Base-by-base conservation (phyloP, 2,113 vertebrate species). In the Sapajus apella region DNA sequence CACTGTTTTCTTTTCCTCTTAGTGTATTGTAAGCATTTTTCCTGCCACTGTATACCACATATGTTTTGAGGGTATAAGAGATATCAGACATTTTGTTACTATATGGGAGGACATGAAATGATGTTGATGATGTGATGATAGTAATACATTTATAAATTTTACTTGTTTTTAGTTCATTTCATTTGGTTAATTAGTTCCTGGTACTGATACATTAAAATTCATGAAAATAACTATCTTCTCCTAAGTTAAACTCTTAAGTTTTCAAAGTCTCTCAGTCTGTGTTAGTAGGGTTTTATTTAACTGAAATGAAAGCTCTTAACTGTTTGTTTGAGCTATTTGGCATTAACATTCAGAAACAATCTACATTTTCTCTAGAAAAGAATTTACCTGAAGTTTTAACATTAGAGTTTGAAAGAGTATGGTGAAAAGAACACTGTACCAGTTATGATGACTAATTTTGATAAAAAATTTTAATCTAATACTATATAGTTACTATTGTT, bases 311-410 rank as follows among this genome's bases (percentile, higher is more conserved):
- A 91, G 90, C 45, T 92, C 72, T 27, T 89, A 91, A 61, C 5
- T 90, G 23, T 79, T 95, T 40, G 52, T 89, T 97, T 87, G 45
- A 76, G 50, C 43, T 93, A 37, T 94, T 81, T 91, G 52, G 79
- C 90, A 8, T 25, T 91, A 97, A 80, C 27, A 50, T 79, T 83
- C 11, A 93, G 21, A 94, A 92, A 79, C 45, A 94, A 1, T 81
- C 21, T 84, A 17, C n/a, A 56, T 66, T 86, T 96, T 97, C 45
- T 90, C 23, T 93, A 76, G 58, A 55, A 87, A 91, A 77, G 4
- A 96, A 50, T 91, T 94, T 77, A 68, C 27, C 27, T 93, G 7
- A 80, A 81, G 18, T 90, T 87, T 95, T 90, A 87, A 64, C 45
- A 56, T 81, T 96, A 76, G 25, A 37, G 35, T 90, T 92, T 91